Evolutionary conservation across 2,888 invertebrate genomes (phyloP), one percentile per base, ranked within the genome.

Genomic region (Andrena haemorrhoa): DNA sequence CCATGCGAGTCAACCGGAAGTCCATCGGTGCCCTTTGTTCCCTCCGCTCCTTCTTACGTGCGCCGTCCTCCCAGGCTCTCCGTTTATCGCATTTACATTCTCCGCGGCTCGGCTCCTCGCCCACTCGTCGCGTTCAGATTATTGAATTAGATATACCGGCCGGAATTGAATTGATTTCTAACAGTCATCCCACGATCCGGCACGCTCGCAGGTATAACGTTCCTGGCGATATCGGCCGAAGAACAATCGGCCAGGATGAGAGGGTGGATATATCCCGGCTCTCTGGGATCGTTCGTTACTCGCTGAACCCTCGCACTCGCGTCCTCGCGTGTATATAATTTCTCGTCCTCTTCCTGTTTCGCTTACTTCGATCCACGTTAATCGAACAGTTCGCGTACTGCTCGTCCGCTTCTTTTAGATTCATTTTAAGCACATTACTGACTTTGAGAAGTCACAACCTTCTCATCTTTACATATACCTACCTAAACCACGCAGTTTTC

Each of bases 131-230:
- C 78, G 66, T 75, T 73, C 83, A 92, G 93, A 93, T 92, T 90
- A 92, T 92, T 91, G 88, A 92, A 92, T 92, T 91, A 93, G 93
- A 93, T 93, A 93, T 91, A 91, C 92, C 70, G 69, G 61, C 56
- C 41, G 77, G 87, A 89, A 88, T 90, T 90, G 91, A 90, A 91
- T 91, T 91, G 88, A 90, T 90, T 92, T 91, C 88, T 75, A 90
- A 90, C 79, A 90, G 92, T 92, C 92, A 91, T 84, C 88, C 76
- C 76, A 79, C 84, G 84, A 79, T 75, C 79, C 83, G 75, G 53
- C 82, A 83, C 79, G 84, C 81, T 82, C 83, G 76, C 81, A 82
- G 81, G 82, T 81, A 83, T 82, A 80, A 68, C 58, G n/a, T 61
- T 29, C 49, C 16, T 56, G 26, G 73, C 58, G 73, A 65, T 76